phyloP scores from a whole-genome alignment of 2,113 vertebrate genomes.

The Amazona vittata region DNA sequence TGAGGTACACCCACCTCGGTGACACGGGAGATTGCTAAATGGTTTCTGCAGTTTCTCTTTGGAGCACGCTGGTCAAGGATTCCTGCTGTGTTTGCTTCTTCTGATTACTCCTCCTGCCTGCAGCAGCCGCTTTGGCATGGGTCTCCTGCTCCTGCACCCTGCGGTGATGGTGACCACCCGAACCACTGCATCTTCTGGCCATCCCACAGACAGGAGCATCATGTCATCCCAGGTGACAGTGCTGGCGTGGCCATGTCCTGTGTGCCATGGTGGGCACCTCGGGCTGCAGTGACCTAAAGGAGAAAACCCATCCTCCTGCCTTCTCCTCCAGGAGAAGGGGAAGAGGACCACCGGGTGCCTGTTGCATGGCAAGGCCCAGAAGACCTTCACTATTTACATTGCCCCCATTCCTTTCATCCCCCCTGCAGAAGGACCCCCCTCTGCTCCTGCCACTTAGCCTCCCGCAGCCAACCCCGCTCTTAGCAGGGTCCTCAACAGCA shows the following conservation, averaged over 20 bases:
- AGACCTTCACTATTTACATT: too few species aligned
- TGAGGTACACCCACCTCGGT: neutral
- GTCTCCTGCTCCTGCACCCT: neutral
- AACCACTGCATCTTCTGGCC: accelerated
- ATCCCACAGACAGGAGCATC: neutral
- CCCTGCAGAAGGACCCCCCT: neutral
- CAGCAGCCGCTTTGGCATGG: neutral
- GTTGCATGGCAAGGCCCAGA: accelerated
- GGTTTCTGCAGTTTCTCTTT: neutral
- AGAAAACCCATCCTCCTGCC: neutral
- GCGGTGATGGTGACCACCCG: accelerated
- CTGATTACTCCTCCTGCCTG: neutral
- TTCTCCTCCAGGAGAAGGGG: neutral
- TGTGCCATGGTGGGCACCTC: accelerated
- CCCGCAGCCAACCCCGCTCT: neutral
- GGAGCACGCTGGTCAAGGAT: neutral
- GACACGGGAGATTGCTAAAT: neutral
- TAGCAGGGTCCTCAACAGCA: neutral
- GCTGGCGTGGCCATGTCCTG: accelerated
- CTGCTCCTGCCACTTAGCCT: neutral
- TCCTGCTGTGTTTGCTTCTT: neutral
- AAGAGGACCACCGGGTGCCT: neutral
- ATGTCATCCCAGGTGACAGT: accelerated
- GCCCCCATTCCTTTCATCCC: neutral
- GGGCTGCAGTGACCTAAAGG: accelerated